phyloP scores from a whole-genome alignment of 35 echinoderm and acorn worm species.

The Chiridota heheva region DNA sequence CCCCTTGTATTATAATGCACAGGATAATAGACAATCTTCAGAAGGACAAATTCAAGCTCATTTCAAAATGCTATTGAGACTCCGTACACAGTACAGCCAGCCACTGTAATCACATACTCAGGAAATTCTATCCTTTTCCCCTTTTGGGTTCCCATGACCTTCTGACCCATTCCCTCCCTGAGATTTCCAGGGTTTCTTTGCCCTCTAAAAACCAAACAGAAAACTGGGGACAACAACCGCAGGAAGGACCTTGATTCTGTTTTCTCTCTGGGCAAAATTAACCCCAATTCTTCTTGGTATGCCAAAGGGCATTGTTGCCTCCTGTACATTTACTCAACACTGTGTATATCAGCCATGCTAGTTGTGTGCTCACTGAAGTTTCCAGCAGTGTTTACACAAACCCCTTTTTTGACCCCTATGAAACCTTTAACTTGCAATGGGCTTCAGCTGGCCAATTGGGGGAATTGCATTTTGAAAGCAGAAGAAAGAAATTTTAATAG shows the following conservation, averaged over 20 bases:
- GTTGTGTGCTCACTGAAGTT: too few relatives aligned
- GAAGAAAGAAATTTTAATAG: too few relatives aligned
- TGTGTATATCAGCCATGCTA: too few relatives aligned
- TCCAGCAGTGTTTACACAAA: slow-evolving; percentile 41
- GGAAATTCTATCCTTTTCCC: slow-evolving; percentile 11
- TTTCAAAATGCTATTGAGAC: too few relatives aligned
- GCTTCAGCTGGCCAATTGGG: slow-evolving; percentile 51
- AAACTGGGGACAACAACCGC: too few relatives aligned
- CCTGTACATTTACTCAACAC: slow-evolving; percentile 8
- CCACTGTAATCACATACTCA: neutral
- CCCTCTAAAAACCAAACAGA: too few relatives aligned
- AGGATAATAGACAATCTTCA: too few relatives aligned
- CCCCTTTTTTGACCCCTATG: slow-evolving; percentile 41
- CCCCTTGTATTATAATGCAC: too few relatives aligned
- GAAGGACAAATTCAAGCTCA: too few relatives aligned
- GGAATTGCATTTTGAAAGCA: too few relatives aligned
- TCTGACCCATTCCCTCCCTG: slow-evolving; percentile 33
- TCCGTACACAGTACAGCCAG: neutral
- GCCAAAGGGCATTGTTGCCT: slow-evolving; percentile 46
- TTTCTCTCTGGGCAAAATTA: slow-evolving; percentile 49
- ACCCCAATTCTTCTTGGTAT: slow-evolving; percentile 56
- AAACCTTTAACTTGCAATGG: slow-evolving; percentile 31
- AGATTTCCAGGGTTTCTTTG: too few relatives aligned
- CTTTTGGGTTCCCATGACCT: slow-evolving; percentile 32
- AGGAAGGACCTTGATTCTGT: too few relatives aligned